These are phyloP conservation scores for Epinotia bilunana DNA, from an alignment of 2,888 invertebrate species.

Conservation along the genomic window DNA sequence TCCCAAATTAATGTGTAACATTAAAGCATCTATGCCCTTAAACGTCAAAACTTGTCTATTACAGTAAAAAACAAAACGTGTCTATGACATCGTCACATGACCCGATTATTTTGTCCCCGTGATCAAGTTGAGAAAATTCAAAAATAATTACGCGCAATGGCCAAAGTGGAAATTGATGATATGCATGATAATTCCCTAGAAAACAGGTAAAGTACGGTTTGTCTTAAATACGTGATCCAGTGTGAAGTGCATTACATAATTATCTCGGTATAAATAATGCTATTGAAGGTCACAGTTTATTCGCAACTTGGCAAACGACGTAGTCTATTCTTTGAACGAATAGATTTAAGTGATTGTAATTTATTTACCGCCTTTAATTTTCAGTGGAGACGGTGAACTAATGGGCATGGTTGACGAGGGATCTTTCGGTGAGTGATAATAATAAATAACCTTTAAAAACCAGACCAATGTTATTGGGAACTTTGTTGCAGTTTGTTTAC, in stretches of 20 bases:
- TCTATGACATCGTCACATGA: constrained; percentile 86
- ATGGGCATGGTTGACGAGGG: constrained; percentile 78
- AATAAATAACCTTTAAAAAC: constrained; percentile 9
- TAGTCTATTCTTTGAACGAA: constrained; percentile 49
- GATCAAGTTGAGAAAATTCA: constrained; percentile 88
- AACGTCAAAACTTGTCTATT: constrained; percentile 30
- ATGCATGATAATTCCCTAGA: constrained; percentile 85
- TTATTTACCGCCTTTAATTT: constrained; percentile 60
- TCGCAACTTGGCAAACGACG: constrained; percentile 73
- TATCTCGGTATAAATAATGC: constrained; percentile 56
- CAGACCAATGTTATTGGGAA: constrained; percentile 17
- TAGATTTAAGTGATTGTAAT: constrained; percentile 54
- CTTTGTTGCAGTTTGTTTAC: constrained; percentile 49
- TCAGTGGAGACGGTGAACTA: constrained; percentile 79
- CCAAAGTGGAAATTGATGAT: constrained; percentile 84
- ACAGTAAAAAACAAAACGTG: constrained; percentile 50
- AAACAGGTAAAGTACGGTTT: constrained; percentile 81
- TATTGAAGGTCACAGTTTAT: constrained; percentile 77
- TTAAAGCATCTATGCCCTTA: background rate
- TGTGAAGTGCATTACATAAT: constrained; percentile 71
- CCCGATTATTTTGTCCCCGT: constrained; percentile 89
- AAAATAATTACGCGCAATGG: constrained; percentile 85
- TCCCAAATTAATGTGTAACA: background rate
- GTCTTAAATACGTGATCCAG: constrained; percentile 46
- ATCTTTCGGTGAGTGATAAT: constrained; percentile 68